Evolutionary conservation across 2,797 vertebrate genomes (phyloP).

Genomic region (Eulemur mongoz): DNA sequence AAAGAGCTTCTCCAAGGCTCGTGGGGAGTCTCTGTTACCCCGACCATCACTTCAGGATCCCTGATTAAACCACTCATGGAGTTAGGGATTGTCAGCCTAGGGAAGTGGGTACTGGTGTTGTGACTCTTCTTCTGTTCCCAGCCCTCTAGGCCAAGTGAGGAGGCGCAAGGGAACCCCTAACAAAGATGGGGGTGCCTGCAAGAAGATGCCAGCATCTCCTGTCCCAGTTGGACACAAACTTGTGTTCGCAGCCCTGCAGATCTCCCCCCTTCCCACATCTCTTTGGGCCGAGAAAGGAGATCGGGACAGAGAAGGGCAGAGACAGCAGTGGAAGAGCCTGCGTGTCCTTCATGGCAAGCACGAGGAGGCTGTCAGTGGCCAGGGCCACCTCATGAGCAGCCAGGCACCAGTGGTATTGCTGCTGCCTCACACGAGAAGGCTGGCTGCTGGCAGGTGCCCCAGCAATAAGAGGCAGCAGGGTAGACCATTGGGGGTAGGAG

Average conservation of each 20-base stretch:
- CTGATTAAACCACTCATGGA: background rate
- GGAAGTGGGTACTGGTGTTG: background rate
- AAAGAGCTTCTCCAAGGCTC: background rate
- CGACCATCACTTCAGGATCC: background rate
- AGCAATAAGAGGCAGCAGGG: background rate
- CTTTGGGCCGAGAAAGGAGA: background rate
- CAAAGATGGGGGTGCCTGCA: background rate
- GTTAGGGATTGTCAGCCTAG: background rate
- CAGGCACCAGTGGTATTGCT: too few species aligned
- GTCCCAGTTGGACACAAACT: background rate
- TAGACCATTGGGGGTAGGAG: background rate
- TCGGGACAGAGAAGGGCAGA: background rate
- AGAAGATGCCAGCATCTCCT: background rate
- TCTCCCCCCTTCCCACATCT: background rate
- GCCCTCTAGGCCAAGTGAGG: background rate
- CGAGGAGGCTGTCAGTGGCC: background rate
- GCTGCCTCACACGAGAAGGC: background rate
- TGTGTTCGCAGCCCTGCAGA: accelerated
- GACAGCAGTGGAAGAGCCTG: accelerated
- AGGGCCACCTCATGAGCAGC: background rate
- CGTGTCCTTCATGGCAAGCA: accelerated
- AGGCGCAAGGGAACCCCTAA: background rate
- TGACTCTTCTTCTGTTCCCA: background rate
- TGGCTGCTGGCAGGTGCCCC: background rate
- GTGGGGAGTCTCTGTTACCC: background rate